Evolutionary conservation across 2,113 vertebrate genomes (phyloP).

Genomic region (Halcyon senegalensis): DNA sequence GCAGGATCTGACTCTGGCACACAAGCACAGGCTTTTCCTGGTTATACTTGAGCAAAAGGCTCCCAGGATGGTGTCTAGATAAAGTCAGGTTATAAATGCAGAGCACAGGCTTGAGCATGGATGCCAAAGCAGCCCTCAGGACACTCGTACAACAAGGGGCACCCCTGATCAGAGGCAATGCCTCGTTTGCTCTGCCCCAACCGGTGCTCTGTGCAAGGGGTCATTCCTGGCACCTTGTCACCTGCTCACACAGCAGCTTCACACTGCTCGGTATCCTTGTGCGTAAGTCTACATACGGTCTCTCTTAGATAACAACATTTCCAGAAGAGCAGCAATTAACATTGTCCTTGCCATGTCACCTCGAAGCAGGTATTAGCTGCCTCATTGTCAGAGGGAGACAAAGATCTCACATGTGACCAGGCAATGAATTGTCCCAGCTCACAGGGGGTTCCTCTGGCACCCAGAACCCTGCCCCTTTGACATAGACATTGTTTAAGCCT

Average conservation of each 20-base stretch:
- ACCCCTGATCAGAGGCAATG: not conserved
- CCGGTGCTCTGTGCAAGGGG: not conserved
- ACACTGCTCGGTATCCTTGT: not conserved
- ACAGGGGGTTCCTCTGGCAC: not conserved
- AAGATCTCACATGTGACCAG: fast-evolving
- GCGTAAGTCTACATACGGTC: fast-evolving
- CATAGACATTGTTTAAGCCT: not conserved
- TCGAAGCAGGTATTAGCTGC: not conserved
- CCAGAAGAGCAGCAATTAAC: not conserved
- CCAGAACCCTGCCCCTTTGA: not conserved
- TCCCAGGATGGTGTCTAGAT: not conserved
- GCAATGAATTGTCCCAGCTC: not conserved
- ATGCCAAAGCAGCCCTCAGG: not conserved
- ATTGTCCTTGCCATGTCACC: fast-evolving
- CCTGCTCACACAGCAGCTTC: not conserved
- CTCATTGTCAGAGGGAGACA: not conserved
- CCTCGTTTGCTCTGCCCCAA: fast-evolving
- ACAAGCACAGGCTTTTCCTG: not conserved
- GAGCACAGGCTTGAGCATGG: not conserved
- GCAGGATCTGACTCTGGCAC: not conserved
- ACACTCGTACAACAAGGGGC: fast-evolving
- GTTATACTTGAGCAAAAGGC: not conserved
- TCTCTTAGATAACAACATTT: fast-evolving
- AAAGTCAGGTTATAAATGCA: not conserved
- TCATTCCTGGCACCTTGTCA: not conserved